phyloP scores from a whole-genome alignment of 2,888 invertebrate genomes.

The Netelia fuscicornis region DNA sequence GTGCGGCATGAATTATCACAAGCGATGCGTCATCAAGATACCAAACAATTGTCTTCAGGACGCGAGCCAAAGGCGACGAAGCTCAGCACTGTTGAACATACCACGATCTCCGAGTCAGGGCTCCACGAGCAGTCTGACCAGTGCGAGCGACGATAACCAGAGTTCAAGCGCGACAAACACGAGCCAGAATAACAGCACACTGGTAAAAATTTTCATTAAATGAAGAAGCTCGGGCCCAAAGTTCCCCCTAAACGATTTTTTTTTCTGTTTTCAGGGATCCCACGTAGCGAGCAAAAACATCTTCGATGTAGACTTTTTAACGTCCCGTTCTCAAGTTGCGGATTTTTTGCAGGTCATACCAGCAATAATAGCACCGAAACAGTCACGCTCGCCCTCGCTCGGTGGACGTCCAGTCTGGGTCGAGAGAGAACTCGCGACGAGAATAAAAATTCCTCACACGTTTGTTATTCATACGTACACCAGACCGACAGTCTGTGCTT shows the following conservation, averaged over 20 bases:
- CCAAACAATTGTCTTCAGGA: constrained; percentile 96
- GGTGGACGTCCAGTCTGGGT: constrained; percentile 90
- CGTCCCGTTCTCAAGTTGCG: constrained; percentile 28
- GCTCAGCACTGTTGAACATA: constrained; percentile 82
- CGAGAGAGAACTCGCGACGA: constrained; percentile 89
- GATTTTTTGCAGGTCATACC: constrained; percentile 79
- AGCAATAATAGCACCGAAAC: constrained; percentile 85
- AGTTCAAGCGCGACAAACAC: constrained; percentile 84
- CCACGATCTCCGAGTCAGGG: constrained; percentile 91
- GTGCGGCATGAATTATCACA: constrained; percentile 99
- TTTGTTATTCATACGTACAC: constrained; percentile 99
- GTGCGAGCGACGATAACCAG: constrained; percentile 86
- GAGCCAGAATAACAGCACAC: constrained; percentile 88
- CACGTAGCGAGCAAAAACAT: constrained; percentile 55
- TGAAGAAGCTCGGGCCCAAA: neutral
- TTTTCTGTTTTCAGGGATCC: constrained; percentile 62
- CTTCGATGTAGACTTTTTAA: constrained; percentile 51
- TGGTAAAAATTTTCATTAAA: constrained; percentile 88
- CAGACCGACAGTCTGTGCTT: constrained; percentile 97
- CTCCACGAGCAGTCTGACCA: constrained; percentile 89
- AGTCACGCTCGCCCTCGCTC: constrained; percentile 90
- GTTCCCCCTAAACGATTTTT: constrained; percentile 37
- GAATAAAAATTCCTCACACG: constrained; percentile 95
- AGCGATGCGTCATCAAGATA: constrained; percentile 98
- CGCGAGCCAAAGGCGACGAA: constrained; percentile 79